Base-by-base conservation (phyloP, 2,113 vertebrate genomes). In the Ictalurus furcatus region DNA sequence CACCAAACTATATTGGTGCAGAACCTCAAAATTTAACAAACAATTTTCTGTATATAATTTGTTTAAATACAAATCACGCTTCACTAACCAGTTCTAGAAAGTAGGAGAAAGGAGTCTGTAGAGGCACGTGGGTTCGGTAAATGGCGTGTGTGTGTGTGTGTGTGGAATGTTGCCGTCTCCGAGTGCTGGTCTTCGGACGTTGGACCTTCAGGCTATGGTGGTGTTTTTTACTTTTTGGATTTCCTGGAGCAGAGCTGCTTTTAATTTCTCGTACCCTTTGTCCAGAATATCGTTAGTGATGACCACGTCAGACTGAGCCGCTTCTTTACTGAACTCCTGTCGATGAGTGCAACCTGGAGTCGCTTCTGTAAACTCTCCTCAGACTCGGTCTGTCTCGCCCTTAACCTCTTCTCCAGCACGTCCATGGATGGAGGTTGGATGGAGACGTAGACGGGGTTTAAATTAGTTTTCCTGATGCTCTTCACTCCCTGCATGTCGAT, bases 401-500 rank as follows among this genome's bases (percentile, higher is more conserved):
- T 95, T 19, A 99, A 92, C 34, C 98, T 95, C 69, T 96, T 96
- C 90, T 99, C 98, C 96, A 99, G 93, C 88, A 96, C 89, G 0
- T 93, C 95, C 79, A 99, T 94, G 6, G 98, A 98, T 0, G 98
- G 98, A 0, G 98, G 97, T 92, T 98, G 98, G 93, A 99, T 96
- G 0, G 95, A 97, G 94, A 99, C 95, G 93, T 98, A 99, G 92
- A 99, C 96, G 80, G 98, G 97, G 52, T 89, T 93, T 87, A 99
- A 96, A 82, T 98, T 97, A 0, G 98, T 99, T 90, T 63, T 94
- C 93, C 99, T 99, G 90, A 99, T 97, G 95, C 95, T 99, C 87
- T 93, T 97, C 90, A 99, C 98, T 0, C 98, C 98, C 93, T 99
- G 98, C 95, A 99, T 97, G 94, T 99, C 98, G 0, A 99, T 96